Percentiles rank a stretch among this genome's conserved stretches.
phyloP scores from a whole-genome alignment of 2,888 invertebrate species.

The Erynnis tages region DNA sequence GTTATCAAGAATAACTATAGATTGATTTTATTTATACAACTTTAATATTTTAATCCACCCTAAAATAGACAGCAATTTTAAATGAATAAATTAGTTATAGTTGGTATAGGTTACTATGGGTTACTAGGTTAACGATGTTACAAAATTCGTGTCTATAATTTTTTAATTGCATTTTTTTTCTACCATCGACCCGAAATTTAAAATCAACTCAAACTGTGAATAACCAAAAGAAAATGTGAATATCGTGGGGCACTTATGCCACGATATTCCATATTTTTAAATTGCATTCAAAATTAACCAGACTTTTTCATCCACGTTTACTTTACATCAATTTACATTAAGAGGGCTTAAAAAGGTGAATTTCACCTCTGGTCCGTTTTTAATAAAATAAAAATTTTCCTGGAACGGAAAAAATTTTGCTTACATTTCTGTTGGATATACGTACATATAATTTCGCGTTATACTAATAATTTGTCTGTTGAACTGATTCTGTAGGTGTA shows the following conservation, averaged over 20 bases:
- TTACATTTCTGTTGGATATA: not conserved
- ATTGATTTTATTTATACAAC: too few relatives aligned
- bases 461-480: not conserved
- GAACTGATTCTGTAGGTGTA: too few relatives aligned
- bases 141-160: too few relatives aligned
- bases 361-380: conserved; percentile 16
- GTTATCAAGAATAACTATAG: too few relatives aligned
- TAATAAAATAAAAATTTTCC: conserved; percentile 13
- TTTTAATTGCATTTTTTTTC: too few relatives aligned
- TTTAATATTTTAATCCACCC: too few relatives aligned
- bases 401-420: conserved; percentile 2
- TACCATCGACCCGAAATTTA: too few relatives aligned
- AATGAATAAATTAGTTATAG: too few relatives aligned
- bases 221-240: conserved; percentile 25
- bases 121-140: too few relatives aligned
- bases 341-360: conserved; percentile 21
- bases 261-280: conserved; percentile 16
- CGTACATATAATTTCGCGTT: not conserved
- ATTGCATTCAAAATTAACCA: conserved; percentile 15
- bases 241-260: not conserved
- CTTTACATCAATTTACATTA: conserved; percentile 26
- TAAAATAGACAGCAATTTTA: too few relatives aligned
- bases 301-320: conserved; percentile 18
- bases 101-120: too few relatives aligned
- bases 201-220: too few relatives aligned